Percentiles rank a stretch among this genome's conserved stretches.
Conservation (phyloP, 2,113 vertebrate genomes). For the Elaphurus davidianus region DNA sequence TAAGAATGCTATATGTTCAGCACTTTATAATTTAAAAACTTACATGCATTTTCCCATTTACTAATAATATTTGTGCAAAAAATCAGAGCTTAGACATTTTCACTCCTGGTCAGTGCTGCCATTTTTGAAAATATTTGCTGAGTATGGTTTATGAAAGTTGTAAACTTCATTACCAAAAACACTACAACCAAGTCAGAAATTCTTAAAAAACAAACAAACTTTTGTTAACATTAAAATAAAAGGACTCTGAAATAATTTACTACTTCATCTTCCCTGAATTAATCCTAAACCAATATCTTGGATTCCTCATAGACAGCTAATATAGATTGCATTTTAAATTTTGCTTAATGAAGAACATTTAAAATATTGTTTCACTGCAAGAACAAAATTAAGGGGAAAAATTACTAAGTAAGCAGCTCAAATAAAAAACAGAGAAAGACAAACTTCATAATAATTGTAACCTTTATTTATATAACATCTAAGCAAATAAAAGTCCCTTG, state of each 20-base stretch:
- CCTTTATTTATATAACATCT: slow-evolving; percentile 29
- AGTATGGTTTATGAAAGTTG: not conserved
- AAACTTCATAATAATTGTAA: slow-evolving; percentile 11
- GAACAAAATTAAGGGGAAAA: not conserved
- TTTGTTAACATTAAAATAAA: not conserved
- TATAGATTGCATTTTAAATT: slow-evolving; percentile 15
- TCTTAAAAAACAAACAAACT: not conserved
- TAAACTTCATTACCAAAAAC: not conserved
- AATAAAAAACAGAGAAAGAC: not conserved
- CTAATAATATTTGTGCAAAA: not conserved
- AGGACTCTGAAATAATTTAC: not conserved
- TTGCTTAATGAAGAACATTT: not conserved
- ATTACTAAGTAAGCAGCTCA: not conserved
- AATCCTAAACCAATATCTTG: not conserved
- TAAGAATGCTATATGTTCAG: not conserved
- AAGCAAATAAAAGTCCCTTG: not conserved
- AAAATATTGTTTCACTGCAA: not conserved
- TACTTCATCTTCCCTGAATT: not conserved
- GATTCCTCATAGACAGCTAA: not conserved
- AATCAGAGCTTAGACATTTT: not conserved
- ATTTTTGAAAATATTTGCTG: slow-evolving; percentile 5
- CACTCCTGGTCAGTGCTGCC: not conserved
- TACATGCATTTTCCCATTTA: not conserved
- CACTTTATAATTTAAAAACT: not conserved
- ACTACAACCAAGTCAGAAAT: not conserved